Conservation (phyloP, 2,113 vertebrate genomes). For the Himantopus leucocephalus region DNA sequence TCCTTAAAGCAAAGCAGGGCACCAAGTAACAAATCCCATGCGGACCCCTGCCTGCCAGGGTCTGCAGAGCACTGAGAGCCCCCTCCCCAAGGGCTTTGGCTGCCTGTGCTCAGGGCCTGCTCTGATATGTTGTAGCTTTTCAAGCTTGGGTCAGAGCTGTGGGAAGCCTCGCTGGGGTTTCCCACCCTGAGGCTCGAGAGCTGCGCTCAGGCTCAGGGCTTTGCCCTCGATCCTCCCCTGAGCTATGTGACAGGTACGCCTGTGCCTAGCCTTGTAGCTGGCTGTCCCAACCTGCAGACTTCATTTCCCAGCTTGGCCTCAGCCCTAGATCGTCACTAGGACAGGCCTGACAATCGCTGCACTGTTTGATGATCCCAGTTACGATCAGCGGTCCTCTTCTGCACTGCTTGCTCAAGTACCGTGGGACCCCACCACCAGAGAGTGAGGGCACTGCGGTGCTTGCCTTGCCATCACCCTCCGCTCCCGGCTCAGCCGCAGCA, state of each 20-base stretch:
- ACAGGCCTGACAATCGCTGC: background rate
- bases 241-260: rapidly evolving
- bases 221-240: background rate
- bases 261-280: background rate
- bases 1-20: background rate
- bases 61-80: background rate
- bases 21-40: background rate
- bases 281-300: background rate
- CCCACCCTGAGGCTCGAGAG: background rate
- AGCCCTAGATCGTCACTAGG: background rate
- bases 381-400: background rate
- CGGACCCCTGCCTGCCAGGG: background rate
- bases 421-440: background rate
- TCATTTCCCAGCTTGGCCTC: background rate
- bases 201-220: background rate
- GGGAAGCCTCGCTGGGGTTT: background rate
- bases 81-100: background rate
- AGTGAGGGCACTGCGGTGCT: background rate
- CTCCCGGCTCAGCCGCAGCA: background rate
- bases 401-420: background rate
- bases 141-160: background rate
- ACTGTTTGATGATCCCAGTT: background rate
- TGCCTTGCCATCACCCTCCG: background rate
- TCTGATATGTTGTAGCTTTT: background rate
- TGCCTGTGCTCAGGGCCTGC: background rate